Conservation (phyloP, 2,797 vertebrate species). For the Numenius phaeopus region DNA sequence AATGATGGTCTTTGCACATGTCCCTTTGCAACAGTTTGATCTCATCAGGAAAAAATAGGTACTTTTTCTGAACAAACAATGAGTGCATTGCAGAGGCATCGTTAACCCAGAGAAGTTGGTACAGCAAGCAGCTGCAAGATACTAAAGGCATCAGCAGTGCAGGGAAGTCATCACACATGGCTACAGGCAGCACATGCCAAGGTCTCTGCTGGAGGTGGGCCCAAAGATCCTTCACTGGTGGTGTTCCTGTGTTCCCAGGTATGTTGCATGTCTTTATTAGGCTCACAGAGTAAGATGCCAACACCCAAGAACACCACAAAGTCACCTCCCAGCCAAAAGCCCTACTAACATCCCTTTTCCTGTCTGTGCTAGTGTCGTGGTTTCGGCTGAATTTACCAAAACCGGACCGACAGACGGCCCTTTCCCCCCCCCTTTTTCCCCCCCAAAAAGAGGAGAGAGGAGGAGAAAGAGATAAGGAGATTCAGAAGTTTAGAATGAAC, state of each 20-base stretch:
- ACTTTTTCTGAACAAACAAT: background rate
- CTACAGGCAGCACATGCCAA: background rate
- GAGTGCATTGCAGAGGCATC: background rate
- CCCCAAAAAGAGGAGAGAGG: too few relatives aligned
- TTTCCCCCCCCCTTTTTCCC: too few relatives aligned
- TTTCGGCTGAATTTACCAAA: too few relatives aligned
- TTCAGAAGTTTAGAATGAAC: too few relatives aligned
- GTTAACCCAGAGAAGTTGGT: background rate
- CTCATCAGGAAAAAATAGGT: background rate
- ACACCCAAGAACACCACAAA: background rate
- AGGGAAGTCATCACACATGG: background rate
- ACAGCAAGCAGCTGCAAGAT: background rate
- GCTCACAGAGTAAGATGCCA: background rate
- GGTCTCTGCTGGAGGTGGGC: background rate
- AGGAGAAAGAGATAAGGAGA: too few relatives aligned
- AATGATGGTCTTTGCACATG: accelerated
- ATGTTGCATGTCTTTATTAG: background rate
- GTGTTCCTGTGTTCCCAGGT: background rate
- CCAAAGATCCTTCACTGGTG: background rate
- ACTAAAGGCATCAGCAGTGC: background rate
- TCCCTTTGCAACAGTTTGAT: background rate
- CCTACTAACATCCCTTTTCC: background rate
- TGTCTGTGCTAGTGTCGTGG: too few relatives aligned
- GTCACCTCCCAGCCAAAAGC: background rate
- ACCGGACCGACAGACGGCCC: too few relatives aligned